These are phyloP conservation scores for Onychomys leucogaster DNA, from an alignment of 2,797 vertebrate genomes.

Conservation along the genomic window DNA sequence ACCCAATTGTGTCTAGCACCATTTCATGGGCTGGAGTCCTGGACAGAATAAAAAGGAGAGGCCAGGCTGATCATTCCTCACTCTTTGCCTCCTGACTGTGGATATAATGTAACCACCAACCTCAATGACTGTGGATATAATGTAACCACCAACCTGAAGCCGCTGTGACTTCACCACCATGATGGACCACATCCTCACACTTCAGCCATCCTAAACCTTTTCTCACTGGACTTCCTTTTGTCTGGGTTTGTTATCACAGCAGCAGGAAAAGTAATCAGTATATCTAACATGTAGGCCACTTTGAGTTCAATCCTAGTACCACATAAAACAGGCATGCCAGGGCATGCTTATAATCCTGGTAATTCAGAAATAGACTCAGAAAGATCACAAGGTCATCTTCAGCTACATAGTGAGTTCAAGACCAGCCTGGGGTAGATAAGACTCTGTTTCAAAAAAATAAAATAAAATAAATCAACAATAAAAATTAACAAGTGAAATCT, in stretches of 20 bases:
- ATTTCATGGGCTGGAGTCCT: background rate
- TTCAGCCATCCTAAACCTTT: background rate
- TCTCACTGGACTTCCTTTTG: background rate
- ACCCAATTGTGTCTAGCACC: background rate
- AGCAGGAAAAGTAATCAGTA: background rate
- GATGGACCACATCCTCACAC: background rate
- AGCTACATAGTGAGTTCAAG: background rate
- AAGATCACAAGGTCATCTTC: background rate
- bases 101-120: background rate
- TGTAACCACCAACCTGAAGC: background rate
- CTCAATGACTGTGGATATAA: background rate
- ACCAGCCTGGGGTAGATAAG: background rate
- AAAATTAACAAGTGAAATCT: slow-evolving; percentile 46
- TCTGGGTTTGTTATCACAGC: background rate
- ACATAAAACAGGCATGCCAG: background rate
- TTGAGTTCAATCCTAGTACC: background rate
- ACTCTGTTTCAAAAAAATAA: background rate
- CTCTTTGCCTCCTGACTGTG: background rate
- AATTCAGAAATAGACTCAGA: background rate
- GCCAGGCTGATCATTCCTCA: background rate
- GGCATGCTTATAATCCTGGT: background rate
- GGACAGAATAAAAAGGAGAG: background rate
- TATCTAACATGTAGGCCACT: background rate
- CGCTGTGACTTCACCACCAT: background rate
- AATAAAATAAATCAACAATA: background rate